These are phyloP conservation scores for Gouania willdenowi DNA, from an alignment of 2,797 vertebrate genomes.

Conservation along the genomic window DNA sequence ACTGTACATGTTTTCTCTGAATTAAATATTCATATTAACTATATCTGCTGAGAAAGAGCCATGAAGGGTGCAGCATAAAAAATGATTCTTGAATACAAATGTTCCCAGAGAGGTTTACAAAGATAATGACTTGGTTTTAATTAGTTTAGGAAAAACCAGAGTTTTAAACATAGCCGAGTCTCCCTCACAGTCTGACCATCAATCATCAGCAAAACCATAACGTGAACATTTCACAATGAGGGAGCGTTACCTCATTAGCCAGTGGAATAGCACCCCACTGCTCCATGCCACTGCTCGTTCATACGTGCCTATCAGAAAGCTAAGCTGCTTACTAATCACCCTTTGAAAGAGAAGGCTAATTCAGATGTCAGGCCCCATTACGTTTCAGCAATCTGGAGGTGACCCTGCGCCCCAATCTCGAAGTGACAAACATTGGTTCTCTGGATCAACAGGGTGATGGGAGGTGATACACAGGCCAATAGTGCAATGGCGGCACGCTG, in stretches of 20 bases:
- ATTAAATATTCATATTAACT: no score
- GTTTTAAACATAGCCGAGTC: conserved; percentile 28
- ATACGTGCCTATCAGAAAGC: conserved; percentile 48
- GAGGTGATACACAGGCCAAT: conserved; percentile 24
- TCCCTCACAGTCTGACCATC: conserved; percentile 15
- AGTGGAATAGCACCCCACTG: conserved; percentile 10
- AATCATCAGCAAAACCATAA: conserved; percentile 37
- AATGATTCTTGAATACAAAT: conserved; percentile 12
- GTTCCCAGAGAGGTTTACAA: conserved; percentile 33
- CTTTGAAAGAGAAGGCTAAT: conserved; percentile 58
- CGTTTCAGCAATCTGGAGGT: conserved; percentile 62
- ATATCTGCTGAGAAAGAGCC: conserved; percentile 10
- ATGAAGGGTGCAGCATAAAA: conserved; percentile 27
- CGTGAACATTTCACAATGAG: conserved; percentile 40
- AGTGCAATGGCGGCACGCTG: conserved; percentile 19
- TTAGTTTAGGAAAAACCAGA: conserved; percentile 13
- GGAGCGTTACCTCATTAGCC: conserved; percentile 38
- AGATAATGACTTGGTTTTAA: conserved; percentile 3
- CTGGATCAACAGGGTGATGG: conserved; percentile 49
- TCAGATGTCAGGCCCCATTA: conserved; percentile 66
- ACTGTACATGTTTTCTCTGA: no score
- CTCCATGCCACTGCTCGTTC: conserved; percentile 26
- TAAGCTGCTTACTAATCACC: conserved; percentile 62
- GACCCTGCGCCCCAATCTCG: conserved; percentile 48
- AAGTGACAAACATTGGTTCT: conserved; percentile 53